phyloP scores from a whole-genome alignment of 1,140 invertebrate genomes.

The Stegodyphus dumicola region DNA sequence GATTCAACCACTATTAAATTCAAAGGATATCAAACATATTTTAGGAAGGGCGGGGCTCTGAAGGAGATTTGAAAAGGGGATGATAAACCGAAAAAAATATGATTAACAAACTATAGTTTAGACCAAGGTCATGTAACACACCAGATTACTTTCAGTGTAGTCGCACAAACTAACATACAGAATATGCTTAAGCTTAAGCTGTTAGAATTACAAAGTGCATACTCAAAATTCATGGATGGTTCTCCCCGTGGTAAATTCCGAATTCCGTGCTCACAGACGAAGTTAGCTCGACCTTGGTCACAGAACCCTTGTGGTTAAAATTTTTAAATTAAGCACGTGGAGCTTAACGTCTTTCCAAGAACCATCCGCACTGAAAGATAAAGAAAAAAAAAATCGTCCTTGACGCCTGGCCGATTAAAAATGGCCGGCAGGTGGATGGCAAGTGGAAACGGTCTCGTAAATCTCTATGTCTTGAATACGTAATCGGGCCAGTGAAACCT shows the following conservation, averaged over 20 bases:
- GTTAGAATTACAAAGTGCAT: no score
- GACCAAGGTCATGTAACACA: no score
- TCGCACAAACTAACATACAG: no score
- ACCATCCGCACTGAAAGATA: not conserved
- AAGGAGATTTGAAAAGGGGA: no score
- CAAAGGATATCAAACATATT: no score
- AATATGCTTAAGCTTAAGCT: no score
- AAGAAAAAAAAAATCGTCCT: slow-evolving; percentile 20
- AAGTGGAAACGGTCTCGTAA: slow-evolving; percentile 34
- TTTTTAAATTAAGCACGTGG: slow-evolving; percentile 40
- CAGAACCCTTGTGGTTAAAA: slow-evolving; percentile 13
- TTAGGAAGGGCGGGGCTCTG: no score
- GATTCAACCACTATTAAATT: no score
- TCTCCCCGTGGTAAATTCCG: not conserved
- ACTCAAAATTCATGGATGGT: not conserved
- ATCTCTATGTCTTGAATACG: not conserved
- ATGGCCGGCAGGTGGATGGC: slow-evolving; percentile 27
- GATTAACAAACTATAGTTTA: no score
- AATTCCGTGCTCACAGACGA: not conserved
- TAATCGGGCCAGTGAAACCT: not conserved
- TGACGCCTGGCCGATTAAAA: slow-evolving; percentile 30
- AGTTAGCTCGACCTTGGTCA: not conserved
- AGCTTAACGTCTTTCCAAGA: not conserved
- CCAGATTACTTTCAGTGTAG: no score
- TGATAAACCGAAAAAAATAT: no score